Percentiles rank a stretch among this genome's conserved stretches.
These are phyloP conservation scores for Crax fasciolata DNA, from an alignment of 2,797 vertebrate genomes.

Conservation along the genomic window DNA sequence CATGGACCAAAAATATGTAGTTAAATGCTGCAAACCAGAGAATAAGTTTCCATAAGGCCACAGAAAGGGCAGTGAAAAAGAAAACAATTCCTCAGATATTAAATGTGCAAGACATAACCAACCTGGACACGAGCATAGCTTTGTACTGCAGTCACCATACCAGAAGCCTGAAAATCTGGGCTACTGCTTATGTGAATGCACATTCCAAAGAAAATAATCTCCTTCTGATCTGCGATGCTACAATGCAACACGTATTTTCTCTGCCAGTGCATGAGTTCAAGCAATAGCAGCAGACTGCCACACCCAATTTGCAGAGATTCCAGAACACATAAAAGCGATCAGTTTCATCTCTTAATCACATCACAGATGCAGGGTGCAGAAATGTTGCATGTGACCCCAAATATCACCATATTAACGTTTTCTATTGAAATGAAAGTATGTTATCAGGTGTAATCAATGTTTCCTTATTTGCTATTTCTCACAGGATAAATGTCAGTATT, in stretches of 20 bases:
- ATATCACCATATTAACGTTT: fast-evolving
- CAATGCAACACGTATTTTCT: not conserved
- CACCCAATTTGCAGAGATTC: not conserved
- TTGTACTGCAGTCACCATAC: not conserved
- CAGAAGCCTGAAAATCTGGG: not conserved
- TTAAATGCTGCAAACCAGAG: not conserved
- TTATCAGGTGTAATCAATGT: not conserved
- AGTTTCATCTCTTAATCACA: not conserved
- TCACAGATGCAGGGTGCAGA: not conserved
- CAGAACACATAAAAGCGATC: not conserved
- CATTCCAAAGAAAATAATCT: not conserved
- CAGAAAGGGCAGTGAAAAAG: not conserved
- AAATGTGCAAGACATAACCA: not conserved
- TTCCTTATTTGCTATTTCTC: not conserved
- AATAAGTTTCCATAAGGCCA: not conserved
- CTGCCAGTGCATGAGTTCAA: not conserved
- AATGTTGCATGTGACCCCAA: not conserved
- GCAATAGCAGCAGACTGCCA: not conserved
- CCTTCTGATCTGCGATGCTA: not conserved
- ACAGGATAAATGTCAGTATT: not conserved
- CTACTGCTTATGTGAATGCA: not conserved
- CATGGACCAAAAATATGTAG: not conserved
- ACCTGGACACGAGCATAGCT: fast-evolving
- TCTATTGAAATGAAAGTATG: not conserved
- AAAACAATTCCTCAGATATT: not conserved